Evolutionary conservation across 2,888 invertebrate genomes (phyloP), one percentile per base, ranked within the genome.

Genomic region (Eugnorisma glareosa): DNA sequence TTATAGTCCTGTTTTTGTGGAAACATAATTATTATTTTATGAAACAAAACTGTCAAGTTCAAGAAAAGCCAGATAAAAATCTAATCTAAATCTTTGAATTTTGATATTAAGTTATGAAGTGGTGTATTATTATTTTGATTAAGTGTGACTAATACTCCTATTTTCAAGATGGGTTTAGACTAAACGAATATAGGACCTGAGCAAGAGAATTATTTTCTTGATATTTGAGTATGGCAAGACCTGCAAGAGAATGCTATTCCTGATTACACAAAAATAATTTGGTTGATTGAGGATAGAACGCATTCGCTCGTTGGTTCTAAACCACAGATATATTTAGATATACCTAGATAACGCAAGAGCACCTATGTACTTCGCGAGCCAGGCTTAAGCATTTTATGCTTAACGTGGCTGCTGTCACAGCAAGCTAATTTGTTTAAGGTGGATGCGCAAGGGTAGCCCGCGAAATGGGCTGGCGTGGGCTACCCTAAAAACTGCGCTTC

Each of bases 1-100:
- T 54, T 71, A 63, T 63, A 54, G 69, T 70, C n/a, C 45, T 66
- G 45, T 75, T 71, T 71, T 71, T 71, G 8, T 72, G 45, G 37
- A 40, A 37, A 75, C 28, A 61, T 71, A 35, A 40, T 66, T 75
- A 54, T 70, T 72, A 61, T 51, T 76, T n/a, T 11, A 31, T 57
- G 40, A 64, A 64, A 45, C 35, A 75, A 15, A 21, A 66, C 21
- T 48, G 28, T 69, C 45, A 45, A 61, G 24, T 69, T 77, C 68
- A 72, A 54, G 71, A 72, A 7, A 51, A 68, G 61, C 28, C 28
- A 15, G 35, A 40, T 63, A 35, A 1, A 35, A 43, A 10, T 57
- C n/a, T n/a, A n/a, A n/a, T n/a, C n/a, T n/a, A n/a, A n/a, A 28
- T 45, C 10, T 31, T 78, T 71, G 67, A 67, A 64, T 81, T 35